These are phyloP conservation scores for Rhagonycha fulva DNA, from an alignment of 2,888 invertebrate genomes.

Conservation along the genomic window DNA sequence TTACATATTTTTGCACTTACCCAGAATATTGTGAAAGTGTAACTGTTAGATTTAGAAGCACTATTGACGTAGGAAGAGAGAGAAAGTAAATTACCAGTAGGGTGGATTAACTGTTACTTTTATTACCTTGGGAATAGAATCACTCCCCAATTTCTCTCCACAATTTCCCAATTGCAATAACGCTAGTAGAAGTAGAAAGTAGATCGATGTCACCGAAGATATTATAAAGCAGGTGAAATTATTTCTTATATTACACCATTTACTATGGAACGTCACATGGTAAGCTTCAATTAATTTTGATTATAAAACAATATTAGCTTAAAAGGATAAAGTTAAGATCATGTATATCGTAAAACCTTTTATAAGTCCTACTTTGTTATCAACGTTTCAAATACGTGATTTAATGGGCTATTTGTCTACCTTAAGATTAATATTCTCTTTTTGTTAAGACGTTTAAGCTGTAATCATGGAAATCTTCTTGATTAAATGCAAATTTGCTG, in stretches of 20 bases:
- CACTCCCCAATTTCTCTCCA: conserved; percentile 24
- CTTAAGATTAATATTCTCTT: conserved; percentile 23
- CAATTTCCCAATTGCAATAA: conserved; percentile 12
- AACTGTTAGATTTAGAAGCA: conserved; percentile 21
- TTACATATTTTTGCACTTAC: neutral
- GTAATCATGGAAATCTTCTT: conserved; percentile 31
- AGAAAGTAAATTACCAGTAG: conserved; percentile 28
- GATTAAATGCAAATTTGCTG: conserved; percentile 32
- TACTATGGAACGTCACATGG: neutral
- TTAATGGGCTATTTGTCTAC: conserved; percentile 24
- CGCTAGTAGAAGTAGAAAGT: neutral
- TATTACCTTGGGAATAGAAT: conserved; percentile 28
- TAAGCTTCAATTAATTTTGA: neutral
- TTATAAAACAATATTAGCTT: neutral
- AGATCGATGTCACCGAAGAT: conserved; percentile 3
- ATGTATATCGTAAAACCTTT: neutral
- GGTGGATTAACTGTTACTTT: conserved; percentile 32
- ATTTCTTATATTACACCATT: neutral
- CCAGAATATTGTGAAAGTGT: conserved; percentile 11
- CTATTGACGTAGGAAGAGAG: conserved; percentile 21
- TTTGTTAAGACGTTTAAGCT: conserved; percentile 24
- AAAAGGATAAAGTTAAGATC: neutral
- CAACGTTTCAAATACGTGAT: conserved; percentile 8
- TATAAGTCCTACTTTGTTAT: conserved; percentile 9
- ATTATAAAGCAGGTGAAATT: conserved; percentile 11